Evolutionary conservation across 2,888 invertebrate genomes (phyloP), one percentile per base, ranked within the genome.

Genomic region (Orthosia cruda): DNA sequence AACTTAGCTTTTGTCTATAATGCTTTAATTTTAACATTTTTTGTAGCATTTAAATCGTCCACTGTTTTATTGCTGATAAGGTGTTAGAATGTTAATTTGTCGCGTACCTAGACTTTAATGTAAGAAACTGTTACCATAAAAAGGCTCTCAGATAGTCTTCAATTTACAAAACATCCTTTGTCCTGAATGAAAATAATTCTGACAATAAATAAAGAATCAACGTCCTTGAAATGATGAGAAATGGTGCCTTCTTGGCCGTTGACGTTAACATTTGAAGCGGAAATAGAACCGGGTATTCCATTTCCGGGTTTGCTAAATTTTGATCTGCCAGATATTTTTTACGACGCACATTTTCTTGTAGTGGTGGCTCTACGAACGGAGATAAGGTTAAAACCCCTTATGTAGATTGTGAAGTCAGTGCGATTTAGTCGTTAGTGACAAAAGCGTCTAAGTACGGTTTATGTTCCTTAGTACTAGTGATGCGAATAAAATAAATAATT

Each of bases 281-380:
- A 87, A 87, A 87, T 87, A 85, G 71, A 59, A 67, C 61, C 79
- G 64, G 15, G 59, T 40, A 64, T 83, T 87, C 57, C 64, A 85
- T 88, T 86, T 85, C 83, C 86, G 79, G 61, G 45, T 64, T 73
- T 45, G 26, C 72, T 73, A 58, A 83, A 80, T 63, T 79, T 78
- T 86, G 80, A 71, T 74, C 68, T 71, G 67, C n/a, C 26, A 74
- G 80, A 65, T 67, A 86, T 78, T 78, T 74, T 72, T 74, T 83
- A 74, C 52, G 57, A 47, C 66, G 45, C 13, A 54, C 69, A 64
- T 67, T 67, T 64, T 66, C 57, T 50, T 69, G 57, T 81, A 58
- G 45, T 55, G 18, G 40, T 40, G 49, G 50, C 23, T 58, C 23
- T 45, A 77, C 23, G 15, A 49, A 5, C 49, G 49, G 1, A 54